Evolutionary conservation across 2,797 vertebrate species (phyloP), one percentile per base, ranked within the genome.

Genomic region (Hybognathus amarus): DNA sequence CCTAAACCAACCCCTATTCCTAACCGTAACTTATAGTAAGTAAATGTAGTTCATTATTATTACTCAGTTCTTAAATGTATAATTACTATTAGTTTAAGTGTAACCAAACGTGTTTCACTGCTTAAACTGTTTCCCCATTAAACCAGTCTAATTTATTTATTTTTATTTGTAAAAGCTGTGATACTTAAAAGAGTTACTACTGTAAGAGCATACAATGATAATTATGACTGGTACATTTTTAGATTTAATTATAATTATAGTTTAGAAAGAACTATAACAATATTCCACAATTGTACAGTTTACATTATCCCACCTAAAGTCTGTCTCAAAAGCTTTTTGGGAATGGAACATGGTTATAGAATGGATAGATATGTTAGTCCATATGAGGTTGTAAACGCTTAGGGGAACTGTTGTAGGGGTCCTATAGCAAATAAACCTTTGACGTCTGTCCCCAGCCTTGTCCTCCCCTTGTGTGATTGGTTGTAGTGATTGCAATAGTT

Each of bases 391-490:
- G 47, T 76, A 63, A 77, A 80, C 20, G 22, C 67, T n/a, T 67
- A 36, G 15, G n/a, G 30, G 66, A 77, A 52, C 27, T 24, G 12
- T 69, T 8, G 17, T n/a, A 50, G 61, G 24, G 61, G 61, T 76
- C 63, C 24, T 45, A 64, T 17, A 38, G 78, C 38, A 77, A 80
- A 81, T 73, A 77, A 76, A 80, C 13, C 75, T 67, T 70, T 22
- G 45, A 69, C 50, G 75, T 73, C 50, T 9, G 42, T 63, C 63
- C 54, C 75, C 22, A 50, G 40, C 59, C 69, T 66, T 18, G 13
- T 75, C 70, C 73, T 78, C 64, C 78, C 47, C 78, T 73, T 36
- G 0, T 22, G 18, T 77, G 77, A 83, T 86, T 86, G 77, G 85
- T 40, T 70, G 40, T 6, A 69, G 30, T 18, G 30, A 56, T 74